Base-by-base conservation (phyloP, 2,113 vertebrate species). In the Pangasianodon hypophthalmus region DNA sequence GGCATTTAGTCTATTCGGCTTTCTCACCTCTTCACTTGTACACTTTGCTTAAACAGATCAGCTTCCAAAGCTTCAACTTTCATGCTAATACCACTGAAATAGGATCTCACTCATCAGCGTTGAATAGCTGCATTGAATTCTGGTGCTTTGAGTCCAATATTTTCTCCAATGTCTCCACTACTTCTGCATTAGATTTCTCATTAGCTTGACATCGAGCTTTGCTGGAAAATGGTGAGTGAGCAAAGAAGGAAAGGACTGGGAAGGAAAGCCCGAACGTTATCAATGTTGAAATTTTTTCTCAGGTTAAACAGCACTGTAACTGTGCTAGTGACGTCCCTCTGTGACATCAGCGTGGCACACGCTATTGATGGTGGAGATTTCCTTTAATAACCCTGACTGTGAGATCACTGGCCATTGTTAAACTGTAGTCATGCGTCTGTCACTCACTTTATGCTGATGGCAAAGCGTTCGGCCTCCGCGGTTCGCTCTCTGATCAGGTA, bases 401-500 rank as follows among this genome's bases (percentile, higher is more conserved):
- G 6, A 29, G 4, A 6, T 79, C 24, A 79, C 29, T 56, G 79
- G 6, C 13, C 11, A 13, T 13, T 7, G 37, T 62, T 1, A 26
- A 50, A 56, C 24, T 11, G 18, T 52, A 37, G 80, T 19, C 21
- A 16, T 6, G 14, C 10, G 75, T 32, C 29, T 69, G 81, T 87
- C n/a, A 90, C 97, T 93, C 94, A 99, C 98, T 99, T 99, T 92
- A 99, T 99, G 89, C 98, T 99, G 93, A 99, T 99, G 93, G 98
- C 98, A 3, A 99, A 99, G 86, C 98, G 96, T 94, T 99, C 98
- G 0, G 98, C 98, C 94, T 99, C 98, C 0, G 98, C 98, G 0
- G 98, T 98, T 90, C 98, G 96, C 96, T 99, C 98, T 83, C 98
- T 95, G 95, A 99, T 97, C 90, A 99, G 96, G 96, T 99, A 99